These are phyloP conservation scores for Lithophane semibrunnea DNA, from an alignment of 2,888 invertebrate genomes.

Conservation along the genomic window DNA sequence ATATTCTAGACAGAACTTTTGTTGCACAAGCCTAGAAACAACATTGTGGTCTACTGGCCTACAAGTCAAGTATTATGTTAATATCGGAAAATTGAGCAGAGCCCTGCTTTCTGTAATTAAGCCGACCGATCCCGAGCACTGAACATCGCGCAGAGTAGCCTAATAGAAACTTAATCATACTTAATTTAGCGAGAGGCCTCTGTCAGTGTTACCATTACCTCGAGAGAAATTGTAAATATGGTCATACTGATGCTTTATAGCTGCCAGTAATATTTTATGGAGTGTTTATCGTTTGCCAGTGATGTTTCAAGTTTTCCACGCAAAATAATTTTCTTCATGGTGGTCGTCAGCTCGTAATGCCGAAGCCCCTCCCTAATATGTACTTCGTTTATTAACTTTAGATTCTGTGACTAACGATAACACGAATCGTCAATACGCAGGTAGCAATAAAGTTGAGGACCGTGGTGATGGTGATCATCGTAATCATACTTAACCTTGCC, in stretches of 20 bases:
- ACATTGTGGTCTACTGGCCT: conserved; percentile 54
- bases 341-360: background rate
- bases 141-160: conserved; percentile 34
- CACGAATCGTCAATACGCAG: background rate
- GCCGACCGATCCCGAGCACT: conserved; percentile 9
- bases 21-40: conserved; percentile 39
- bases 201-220: conserved; percentile 37
- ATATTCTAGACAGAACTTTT: background rate
- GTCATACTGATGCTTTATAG: conserved; percentile 20
- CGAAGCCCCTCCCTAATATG: background rate
- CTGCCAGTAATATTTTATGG: conserved; percentile 31
- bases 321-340: background rate
- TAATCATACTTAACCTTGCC: too few species aligned
- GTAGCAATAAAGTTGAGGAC: background rate
- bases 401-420: background rate
- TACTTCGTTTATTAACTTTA: background rate
- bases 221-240: conserved; percentile 32
- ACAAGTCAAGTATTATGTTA: conserved; percentile 57
- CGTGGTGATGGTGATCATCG: background rate
- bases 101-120: conserved; percentile 50
- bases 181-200: conserved; percentile 58
- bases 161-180: conserved; percentile 69
- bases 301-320: background rate
- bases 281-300: conserved; percentile 6
- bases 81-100: conserved; percentile 62